Evolutionary conservation across 1,140 invertebrate genomes (phyloP).

Genomic region (Conopomorpha cramerella): DNA sequence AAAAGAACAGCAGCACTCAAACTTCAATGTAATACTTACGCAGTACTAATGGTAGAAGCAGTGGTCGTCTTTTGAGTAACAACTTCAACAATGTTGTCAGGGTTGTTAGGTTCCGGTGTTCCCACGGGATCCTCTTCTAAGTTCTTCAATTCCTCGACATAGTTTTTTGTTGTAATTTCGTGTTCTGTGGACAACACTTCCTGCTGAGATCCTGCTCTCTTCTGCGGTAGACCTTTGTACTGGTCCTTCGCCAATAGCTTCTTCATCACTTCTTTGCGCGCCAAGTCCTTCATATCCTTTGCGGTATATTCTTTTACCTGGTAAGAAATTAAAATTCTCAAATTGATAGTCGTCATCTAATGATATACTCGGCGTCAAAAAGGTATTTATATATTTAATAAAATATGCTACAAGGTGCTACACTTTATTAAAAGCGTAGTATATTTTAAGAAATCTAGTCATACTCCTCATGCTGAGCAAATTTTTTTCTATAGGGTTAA

Average conservation of each 20-base stretch:
- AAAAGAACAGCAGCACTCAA: no score
- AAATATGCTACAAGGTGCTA: no score
- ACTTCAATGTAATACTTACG: constrained; percentile 33
- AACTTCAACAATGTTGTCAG: constrained; percentile 35
- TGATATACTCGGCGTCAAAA: no score
- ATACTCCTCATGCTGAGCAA: no score
- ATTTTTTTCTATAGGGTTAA: no score
- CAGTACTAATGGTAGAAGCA: constrained; percentile 13
- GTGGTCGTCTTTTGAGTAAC: no score
- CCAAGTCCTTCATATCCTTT: constrained; percentile 37
- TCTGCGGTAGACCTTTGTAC: constrained; percentile 19
- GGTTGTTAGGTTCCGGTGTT: constrained; percentile 21
- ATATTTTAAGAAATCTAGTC: no score
- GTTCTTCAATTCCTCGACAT: constrained; percentile 25
- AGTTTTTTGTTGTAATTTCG: constrained; percentile 21
- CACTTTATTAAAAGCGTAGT: no score
- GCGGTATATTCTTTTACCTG: constrained; percentile 42
- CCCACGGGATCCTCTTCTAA: constrained; percentile 40
- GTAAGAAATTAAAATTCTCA: constrained; percentile 6
- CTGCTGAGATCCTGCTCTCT: constrained; percentile 8
- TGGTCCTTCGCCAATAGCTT: constrained; percentile 24
- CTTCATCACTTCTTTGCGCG: constrained; percentile 24
- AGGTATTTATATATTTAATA: no score
- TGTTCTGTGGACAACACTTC: constrained; percentile 12
- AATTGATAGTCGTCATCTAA: no score